Percentiles rank a stretch among this genome's conserved stretches.
These are phyloP conservation scores for Agelastica alni DNA, from an alignment of 2,888 invertebrate species.

Conservation along the genomic window DNA sequence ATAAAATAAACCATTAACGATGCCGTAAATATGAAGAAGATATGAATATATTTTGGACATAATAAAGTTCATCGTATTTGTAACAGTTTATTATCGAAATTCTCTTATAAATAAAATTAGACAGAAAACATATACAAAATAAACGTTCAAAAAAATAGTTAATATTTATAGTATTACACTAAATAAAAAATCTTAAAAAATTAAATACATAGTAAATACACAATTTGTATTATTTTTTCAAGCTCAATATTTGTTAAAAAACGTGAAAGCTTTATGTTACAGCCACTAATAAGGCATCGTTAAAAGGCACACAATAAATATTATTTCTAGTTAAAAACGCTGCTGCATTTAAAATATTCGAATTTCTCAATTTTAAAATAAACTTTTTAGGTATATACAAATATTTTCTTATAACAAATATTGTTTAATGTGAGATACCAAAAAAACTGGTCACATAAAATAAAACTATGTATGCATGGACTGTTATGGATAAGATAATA, in stretches of 20 bases:
- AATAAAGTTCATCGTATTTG: neutral
- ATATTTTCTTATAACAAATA: no score
- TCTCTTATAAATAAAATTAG: neutral
- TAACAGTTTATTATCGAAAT: neutral
- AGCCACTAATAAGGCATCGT: constrained; percentile 17
- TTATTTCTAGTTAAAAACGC: no score
- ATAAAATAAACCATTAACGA: neutral
- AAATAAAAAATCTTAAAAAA: constrained; percentile 1
- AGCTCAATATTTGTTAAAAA: neutral
- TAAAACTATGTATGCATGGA: no score
- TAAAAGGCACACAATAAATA: no score
- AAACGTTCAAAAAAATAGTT: constrained; percentile 1
- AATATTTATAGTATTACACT: neutral
- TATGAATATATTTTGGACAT: neutral
- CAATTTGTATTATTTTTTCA: neutral
- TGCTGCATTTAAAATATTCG: no score
- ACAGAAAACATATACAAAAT: neutral
- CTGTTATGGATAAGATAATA: no score
- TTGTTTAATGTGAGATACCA: no score
- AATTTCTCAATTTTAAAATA: no score
- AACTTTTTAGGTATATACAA: no score
- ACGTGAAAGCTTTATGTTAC: constrained; percentile 29
- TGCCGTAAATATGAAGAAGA: neutral
- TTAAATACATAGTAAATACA: neutral
- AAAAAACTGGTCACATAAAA: no score